Percentiles rank a stretch among this genome's conserved stretches.
These are phyloP conservation scores for Phainopepla nitens DNA, from an alignment of 2,113 vertebrate genomes.

Conservation along the genomic window DNA sequence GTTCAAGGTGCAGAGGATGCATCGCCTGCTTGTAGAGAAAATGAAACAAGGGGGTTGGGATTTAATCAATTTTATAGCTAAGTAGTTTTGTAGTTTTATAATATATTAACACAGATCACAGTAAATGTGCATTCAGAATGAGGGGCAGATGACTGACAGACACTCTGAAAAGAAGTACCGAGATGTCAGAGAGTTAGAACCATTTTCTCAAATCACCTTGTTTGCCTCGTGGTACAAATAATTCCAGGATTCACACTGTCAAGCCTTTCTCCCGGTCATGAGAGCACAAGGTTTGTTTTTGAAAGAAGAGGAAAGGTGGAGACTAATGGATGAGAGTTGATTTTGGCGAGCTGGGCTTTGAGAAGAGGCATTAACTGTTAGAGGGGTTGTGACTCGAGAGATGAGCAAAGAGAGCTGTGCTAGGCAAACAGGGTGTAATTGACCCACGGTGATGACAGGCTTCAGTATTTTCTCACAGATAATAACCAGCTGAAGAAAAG, in stretches of 20 bases:
- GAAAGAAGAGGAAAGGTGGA: neutral
- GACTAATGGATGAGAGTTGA: neutral
- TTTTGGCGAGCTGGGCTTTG: neutral
- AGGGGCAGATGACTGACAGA: neutral
- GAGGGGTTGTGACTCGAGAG: neutral
- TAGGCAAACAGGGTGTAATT: neutral
- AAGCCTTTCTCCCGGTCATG: neutral
- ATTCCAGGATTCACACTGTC: neutral
- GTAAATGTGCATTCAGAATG: neutral
- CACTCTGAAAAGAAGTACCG: neutral
- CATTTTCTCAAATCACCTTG: neutral
- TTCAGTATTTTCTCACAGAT: constrained; percentile 14
- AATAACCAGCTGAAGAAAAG: constrained; percentile 47
- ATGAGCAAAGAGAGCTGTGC: neutral
- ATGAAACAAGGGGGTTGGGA: neutral
- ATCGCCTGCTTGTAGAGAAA: neutral
- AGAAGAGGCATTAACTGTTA: neutral
- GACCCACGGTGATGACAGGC: neutral
- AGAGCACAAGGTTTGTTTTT: neutral
- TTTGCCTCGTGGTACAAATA: neutral
- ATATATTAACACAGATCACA: neutral
- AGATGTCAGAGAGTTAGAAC: neutral
- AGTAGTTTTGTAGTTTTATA: no score
- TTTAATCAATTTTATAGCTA: no score
- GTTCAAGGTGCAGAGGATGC: neutral